A percentile compares a stretch with the other conserved stretches of the same genome.
These are phyloP conservation scores for Mantis religiosa DNA, from an alignment of 2,888 invertebrate genomes.

Conservation along the genomic window DNA sequence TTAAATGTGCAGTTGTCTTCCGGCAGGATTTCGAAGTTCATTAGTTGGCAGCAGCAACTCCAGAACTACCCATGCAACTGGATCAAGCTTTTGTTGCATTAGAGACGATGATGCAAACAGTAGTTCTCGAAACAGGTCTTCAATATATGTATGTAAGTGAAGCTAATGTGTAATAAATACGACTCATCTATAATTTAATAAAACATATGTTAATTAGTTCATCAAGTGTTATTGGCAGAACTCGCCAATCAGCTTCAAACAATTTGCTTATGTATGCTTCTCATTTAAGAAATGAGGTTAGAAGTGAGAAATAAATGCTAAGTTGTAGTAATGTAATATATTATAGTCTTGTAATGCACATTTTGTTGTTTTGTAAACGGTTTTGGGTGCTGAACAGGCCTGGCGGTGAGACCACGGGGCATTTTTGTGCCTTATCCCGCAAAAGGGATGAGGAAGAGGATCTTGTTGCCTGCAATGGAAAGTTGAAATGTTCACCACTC, in stretches of 20 bases:
- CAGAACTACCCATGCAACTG: too few relatives aligned
- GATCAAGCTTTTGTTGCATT: too few relatives aligned
- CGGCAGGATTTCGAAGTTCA: too few relatives aligned
- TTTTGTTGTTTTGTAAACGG: neutral
- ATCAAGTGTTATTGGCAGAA: neutral
- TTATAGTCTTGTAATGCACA: neutral
- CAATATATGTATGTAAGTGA: too few relatives aligned
- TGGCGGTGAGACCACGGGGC: neutral
- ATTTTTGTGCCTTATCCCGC: conserved; percentile 10
- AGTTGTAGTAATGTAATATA: neutral
- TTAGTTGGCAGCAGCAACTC: too few relatives aligned
- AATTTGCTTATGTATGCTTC: neutral
- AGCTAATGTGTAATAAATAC: too few relatives aligned
- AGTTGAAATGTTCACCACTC: neutral
- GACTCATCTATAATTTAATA: too few relatives aligned
- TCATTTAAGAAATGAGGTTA: neutral
- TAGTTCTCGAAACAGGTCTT: too few relatives aligned
- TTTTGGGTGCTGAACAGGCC: neutral
- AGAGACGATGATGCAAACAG: too few relatives aligned
- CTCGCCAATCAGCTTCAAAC: neutral
- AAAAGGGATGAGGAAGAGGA: neutral
- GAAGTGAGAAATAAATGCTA: neutral
- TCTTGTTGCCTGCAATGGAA: neutral
- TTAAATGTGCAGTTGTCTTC: too few relatives aligned
- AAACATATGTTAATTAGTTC: neutral